Base-by-base conservation (phyloP, 2,113 vertebrate species). In the Grus americana region DNA sequence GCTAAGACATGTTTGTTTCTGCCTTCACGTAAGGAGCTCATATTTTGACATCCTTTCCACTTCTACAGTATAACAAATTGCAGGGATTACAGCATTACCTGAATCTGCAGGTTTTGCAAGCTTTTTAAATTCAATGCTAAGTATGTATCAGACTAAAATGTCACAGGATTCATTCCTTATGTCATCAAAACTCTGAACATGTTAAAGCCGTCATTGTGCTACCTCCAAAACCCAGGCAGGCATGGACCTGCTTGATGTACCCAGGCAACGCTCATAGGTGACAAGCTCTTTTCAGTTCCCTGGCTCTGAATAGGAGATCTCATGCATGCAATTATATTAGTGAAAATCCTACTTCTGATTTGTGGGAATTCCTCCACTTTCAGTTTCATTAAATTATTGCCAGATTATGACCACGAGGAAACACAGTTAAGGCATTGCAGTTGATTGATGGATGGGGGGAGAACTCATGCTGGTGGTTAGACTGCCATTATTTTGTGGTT, bases 311-410 rank as follows among this genome's bases (percentile, higher is more conserved):
- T 0, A 47, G 29, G 23, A 79, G 36, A 18, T 67, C 68, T 92
- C 52, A 47, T 15, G n/a, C 24, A 21, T 22, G 5, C 30, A 84
- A 49, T 46, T 73, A 0, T 88, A 82, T 12, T 49, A 50, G 42
- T 70, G 58, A 94, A 91, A 95, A 91, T 90, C 73, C 74, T 90
- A 26, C 40, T 93, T 87, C 47, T 65, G 61, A 72, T 94, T 72
- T 91, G 84, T 88, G 90, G 95, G 66, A 95, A 66, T 54, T 87
- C 70, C 44, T 92, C 76, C 81, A 94, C 94, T 94, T 94, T 96
- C 44, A n/a, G 57, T 88, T 96, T 96, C 80, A 91, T 94, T 85
- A 96, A 82, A 86, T 82, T 96, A 91, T 72, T 38, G 49, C 87
- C 94, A 95, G 79, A 68, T 85, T 92, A 70, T 55, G 57, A 91